Base-by-base conservation (phyloP, 1,140 invertebrate genomes). In the Pachypsylla venusta region DNA sequence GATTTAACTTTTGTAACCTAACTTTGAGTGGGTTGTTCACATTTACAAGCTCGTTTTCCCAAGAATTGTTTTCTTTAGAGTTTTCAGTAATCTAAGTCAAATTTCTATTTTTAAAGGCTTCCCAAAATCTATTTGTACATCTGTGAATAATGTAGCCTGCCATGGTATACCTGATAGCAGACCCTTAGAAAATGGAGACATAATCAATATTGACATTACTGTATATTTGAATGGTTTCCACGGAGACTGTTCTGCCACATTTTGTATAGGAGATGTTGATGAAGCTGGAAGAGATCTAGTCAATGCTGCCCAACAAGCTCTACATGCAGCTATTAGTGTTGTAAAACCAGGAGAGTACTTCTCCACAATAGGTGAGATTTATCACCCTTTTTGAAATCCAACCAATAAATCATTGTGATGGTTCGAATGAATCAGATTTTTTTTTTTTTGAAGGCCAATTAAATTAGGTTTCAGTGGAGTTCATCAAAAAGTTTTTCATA, bases 41-140 rank as follows among this genome's bases (percentile, higher is more conserved):
- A n/a, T n/a, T n/a, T n/a, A n/a, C n/a, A n/a, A n/a, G n/a, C n/a
- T n/a, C n/a, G n/a, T n/a, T n/a, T n/a, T n/a, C n/a, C n/a, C n/a
- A n/a, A n/a, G n/a, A n/a, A n/a, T n/a, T n/a, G n/a, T n/a, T n/a
- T n/a, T n/a, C n/a, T n/a, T n/a, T n/a, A n/a, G n/a, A n/a, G n/a
- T n/a, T n/a, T n/a, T n/a, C n/a, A n/a, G n/a, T n/a, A n/a, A n/a
- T n/a, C n/a, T n/a, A n/a, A n/a, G n/a, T n/a, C n/a, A n/a, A n/a
- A n/a, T n/a, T n/a, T n/a, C n/a, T n/a, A n/a, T n/a, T n/a, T n/a
- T n/a, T n/a, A 19, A 5, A 48, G 80, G 83, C 1, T 98, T 87
- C 71, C 91, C 91, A 24, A 96, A 96, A 69, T 95, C 92, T 60
- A 78, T 95, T 4, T 97, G 93, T 70, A 97, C 93, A 1, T 95